Evolutionary conservation across 2,797 vertebrate species (phyloP).

Genomic region (Sparus aurata): DNA sequence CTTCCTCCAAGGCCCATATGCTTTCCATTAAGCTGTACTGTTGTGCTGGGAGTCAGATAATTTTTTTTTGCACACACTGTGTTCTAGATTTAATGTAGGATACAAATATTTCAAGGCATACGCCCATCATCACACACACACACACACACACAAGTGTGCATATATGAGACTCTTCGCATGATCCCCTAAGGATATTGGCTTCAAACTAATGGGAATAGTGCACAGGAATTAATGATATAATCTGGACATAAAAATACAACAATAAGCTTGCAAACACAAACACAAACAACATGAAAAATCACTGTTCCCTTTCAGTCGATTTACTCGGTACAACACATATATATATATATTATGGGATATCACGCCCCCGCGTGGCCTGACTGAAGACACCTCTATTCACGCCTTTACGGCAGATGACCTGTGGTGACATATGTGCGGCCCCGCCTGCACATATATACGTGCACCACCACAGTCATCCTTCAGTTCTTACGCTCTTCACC

Average conservation of each 20-base stretch:
- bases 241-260: background rate
- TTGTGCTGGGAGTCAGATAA: conserved; percentile 16
- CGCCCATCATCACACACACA: background rate
- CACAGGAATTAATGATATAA: background rate
- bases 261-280: background rate
- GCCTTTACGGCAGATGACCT: too few species aligned
- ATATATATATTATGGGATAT: too few species aligned
- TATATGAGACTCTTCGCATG: background rate
- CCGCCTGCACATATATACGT: too few species aligned
- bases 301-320: too few species aligned
- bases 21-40: conserved; percentile 40
- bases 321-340: too few species aligned
- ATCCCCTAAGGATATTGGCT: background rate
- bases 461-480: too few species aligned
- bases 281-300: background rate
- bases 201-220: background rate
- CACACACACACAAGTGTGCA: background rate
- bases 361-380: too few species aligned
- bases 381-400: too few species aligned
- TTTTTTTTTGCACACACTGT: background rate
- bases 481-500: too few species aligned
- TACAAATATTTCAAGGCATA: background rate
- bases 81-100: background rate
- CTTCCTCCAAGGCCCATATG: conserved; percentile 11
- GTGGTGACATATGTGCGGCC: too few species aligned